These are phyloP conservation scores for Parapsyche elsis DNA, from an alignment of 1,140 invertebrate genomes.

Conservation along the genomic window DNA sequence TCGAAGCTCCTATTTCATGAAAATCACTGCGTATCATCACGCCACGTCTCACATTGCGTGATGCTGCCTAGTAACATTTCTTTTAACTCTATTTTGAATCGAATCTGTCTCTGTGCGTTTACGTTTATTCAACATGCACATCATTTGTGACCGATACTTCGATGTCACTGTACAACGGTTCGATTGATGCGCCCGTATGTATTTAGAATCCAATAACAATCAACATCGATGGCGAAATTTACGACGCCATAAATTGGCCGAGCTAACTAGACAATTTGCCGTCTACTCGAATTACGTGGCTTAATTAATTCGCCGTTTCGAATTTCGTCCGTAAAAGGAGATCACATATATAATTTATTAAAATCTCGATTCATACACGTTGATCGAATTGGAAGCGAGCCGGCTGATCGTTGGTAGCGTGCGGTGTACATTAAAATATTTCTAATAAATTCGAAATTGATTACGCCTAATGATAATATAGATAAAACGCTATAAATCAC, in stretches of 20 bases:
- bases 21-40: slow-evolving; percentile 9
- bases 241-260: background rate
- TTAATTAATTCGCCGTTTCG: slow-evolving; percentile 16
- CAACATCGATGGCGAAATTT: background rate
- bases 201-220: background rate
- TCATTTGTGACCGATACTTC: background rate
- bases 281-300: slow-evolving; percentile 27
- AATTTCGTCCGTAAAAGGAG: background rate
- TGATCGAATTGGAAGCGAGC: background rate
- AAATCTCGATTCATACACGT: background rate
- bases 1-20: background rate
- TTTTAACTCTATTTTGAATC: background rate
- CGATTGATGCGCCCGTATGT: background rate
- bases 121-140: background rate
- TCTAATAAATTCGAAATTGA: slow-evolving; percentile 35
- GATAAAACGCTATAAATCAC: slow-evolving; percentile 31
- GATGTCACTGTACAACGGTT: too few relatives aligned
- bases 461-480: slow-evolving; percentile 23
- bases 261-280: slow-evolving; percentile 28
- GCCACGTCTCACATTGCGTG: background rate
- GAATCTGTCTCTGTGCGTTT: background rate
- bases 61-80: background rate
- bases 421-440: slow-evolving; percentile 35
- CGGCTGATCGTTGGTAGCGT: background rate
- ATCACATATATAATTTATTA: background rate